Evolutionary conservation across 1,140 invertebrate genomes (phyloP).

Genomic region (Liolophura sinensis): DNA sequence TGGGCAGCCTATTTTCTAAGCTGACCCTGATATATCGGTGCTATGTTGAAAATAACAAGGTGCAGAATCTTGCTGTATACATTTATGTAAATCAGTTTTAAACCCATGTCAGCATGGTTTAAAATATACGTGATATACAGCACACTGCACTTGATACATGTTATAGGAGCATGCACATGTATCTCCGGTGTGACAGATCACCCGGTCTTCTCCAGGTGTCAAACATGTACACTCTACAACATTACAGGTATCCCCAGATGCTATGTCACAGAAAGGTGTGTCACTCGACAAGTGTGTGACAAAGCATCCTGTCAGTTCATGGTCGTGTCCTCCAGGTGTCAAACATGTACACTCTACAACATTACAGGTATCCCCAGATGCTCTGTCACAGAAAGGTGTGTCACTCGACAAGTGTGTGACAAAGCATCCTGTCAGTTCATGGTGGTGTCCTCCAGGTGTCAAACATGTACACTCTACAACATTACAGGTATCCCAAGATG

Average conservation of each 20-base stretch:
- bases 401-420: constrained; percentile 80
- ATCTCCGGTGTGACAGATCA: constrained; percentile 82
- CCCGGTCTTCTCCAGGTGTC: constrained; percentile 88
- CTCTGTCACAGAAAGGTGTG: constrained; percentile 76
- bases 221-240: constrained; percentile 86
- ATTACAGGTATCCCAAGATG: constrained; percentile 74
- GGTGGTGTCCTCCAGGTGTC: constrained; percentile 87
- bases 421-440: constrained; percentile 86
- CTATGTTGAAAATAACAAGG: too few species aligned
- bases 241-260: constrained; percentile 75
- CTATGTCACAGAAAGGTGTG: constrained; percentile 76
- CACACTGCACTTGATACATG: too few species aligned
- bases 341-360: constrained; percentile 86
- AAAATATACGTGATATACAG: too few species aligned
- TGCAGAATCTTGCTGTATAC: too few species aligned
- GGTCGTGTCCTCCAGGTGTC: constrained; percentile 87
- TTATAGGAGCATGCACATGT: too few species aligned
- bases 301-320: constrained; percentile 87
- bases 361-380: constrained; percentile 75
- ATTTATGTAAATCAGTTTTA: too few species aligned
- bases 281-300: constrained; percentile 80
- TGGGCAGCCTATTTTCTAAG: too few species aligned
- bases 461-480: constrained; percentile 74
- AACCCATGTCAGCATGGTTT: too few species aligned
- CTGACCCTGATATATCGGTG: too few species aligned